phyloP scores from a whole-genome alignment of 2,113 vertebrate species.

The Aegotheles bennettii region DNA sequence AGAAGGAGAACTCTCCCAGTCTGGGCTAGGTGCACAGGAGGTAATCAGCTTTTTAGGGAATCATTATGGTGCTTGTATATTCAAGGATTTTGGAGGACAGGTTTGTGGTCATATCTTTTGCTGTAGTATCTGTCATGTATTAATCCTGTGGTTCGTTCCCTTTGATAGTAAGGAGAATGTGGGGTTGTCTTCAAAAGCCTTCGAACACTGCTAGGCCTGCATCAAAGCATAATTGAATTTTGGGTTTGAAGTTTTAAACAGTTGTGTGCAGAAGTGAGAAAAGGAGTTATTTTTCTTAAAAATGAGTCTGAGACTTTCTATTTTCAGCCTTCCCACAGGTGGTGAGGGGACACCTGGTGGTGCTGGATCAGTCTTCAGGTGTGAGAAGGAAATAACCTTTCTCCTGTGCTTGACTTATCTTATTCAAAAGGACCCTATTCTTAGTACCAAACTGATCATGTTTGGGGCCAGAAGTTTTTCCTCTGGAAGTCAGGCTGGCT shows the following conservation, averaged over 20 bases:
- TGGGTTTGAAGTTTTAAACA: not conserved
- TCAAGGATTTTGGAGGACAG: not conserved
- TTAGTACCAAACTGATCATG: not conserved
- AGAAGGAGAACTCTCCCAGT: not conserved
- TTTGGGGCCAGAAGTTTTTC: not conserved
- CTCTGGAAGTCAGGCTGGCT: not conserved
- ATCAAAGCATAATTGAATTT: not conserved
- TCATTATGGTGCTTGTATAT: not conserved
- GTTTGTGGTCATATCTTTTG: not conserved
- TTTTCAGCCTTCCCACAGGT: not conserved
- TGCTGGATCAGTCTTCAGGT: not conserved
- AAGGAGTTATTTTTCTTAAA: not conserved
- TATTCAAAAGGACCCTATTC: not conserved
- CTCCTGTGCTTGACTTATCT: not conserved
- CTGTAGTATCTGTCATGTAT: not conserved
- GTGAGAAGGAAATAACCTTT: not conserved
- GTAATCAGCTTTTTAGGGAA: not conserved
- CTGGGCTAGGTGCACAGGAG: not conserved
- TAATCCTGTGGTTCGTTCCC: not conserved
- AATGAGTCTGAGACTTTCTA: not conserved
- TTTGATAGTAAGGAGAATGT: not conserved
- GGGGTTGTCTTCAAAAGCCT: not conserved
- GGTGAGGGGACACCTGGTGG: not conserved
- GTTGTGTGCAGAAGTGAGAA: not conserved
- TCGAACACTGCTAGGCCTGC: not conserved